phyloP scores from a whole-genome alignment of 2,113 vertebrate species.

The Pterocles burchelli region DNA sequence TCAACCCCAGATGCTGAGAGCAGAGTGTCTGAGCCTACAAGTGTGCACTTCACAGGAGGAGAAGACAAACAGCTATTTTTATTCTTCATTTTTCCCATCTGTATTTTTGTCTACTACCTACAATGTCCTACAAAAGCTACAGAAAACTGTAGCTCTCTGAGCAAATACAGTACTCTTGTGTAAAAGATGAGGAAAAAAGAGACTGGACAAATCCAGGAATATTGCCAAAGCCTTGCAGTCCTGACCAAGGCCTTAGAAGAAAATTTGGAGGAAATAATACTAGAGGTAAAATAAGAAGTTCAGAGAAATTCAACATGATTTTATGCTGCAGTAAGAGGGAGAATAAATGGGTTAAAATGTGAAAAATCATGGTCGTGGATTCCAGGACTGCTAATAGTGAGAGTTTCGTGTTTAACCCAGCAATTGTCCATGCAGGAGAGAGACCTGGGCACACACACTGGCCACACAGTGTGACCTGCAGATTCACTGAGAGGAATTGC shows the following conservation, averaged over 20 bases:
- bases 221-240: not conserved
- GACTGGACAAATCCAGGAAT: not conserved
- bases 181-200: not conserved
- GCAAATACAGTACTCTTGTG: not conserved
- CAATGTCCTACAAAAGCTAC: not conserved
- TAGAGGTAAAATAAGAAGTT: not conserved
- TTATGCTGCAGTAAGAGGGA: not conserved
- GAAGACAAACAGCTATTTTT: not conserved
- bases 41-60: not conserved
- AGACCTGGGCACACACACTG: not conserved
- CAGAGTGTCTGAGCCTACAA: not conserved
- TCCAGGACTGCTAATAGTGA: not conserved
- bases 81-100: not conserved
- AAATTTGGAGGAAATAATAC: not conserved
- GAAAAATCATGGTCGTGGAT: not conserved
- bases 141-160: not conserved
- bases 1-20: not conserved
- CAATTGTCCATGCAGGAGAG: not conserved
- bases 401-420: not conserved
- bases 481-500: not conserved
- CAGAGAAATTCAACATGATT: not conserved
- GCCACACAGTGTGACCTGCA: not conserved
- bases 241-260: not conserved
- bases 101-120: not conserved
- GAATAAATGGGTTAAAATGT: not conserved